phyloP scores from a whole-genome alignment of 2,888 invertebrate species.

The Stenodera caucasica region DNA sequence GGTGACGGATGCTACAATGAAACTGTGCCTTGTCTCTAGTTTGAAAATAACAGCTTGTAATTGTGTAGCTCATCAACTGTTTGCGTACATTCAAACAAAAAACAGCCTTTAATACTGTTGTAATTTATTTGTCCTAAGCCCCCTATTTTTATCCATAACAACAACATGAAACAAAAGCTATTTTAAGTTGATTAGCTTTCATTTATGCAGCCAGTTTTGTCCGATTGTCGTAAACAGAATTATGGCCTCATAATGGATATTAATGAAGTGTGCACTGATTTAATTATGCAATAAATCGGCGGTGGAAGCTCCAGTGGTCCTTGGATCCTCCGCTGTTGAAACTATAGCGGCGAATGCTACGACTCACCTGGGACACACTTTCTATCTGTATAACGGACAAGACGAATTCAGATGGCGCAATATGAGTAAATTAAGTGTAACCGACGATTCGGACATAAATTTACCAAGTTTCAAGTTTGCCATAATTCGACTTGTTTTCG shows the following conservation, averaged over 20 bases:
- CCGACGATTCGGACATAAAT: background rate
- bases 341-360: slow-evolving; percentile 16
- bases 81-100: background rate
- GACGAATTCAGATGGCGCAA: background rate
- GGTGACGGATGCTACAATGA: background rate
- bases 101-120: background rate
- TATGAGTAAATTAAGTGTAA: background rate
- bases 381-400: slow-evolving; percentile 13
- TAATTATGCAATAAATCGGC: slow-evolving; percentile 37
- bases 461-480: background rate
- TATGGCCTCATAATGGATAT: slow-evolving; percentile 33
- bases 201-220: background rate
- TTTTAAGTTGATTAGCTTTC: no score
- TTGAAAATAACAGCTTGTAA: background rate
- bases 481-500: background rate
- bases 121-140: background rate
- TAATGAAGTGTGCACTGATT: slow-evolving; percentile 35
- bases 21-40: background rate
- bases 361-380: slow-evolving; percentile 27
- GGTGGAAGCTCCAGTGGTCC: slow-evolving; percentile 22
- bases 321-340: slow-evolving; percentile 18
- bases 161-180: no score
- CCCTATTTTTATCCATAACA: no score
- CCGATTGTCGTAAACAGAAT: slow-evolving; percentile 23
- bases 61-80: background rate